A percentile compares a stretch with the other conserved stretches of the same genome.
phyloP scores from a whole-genome alignment of 37 sponge, comb jelly and placozoan species.

The Aplysina aerophoba region DNA sequence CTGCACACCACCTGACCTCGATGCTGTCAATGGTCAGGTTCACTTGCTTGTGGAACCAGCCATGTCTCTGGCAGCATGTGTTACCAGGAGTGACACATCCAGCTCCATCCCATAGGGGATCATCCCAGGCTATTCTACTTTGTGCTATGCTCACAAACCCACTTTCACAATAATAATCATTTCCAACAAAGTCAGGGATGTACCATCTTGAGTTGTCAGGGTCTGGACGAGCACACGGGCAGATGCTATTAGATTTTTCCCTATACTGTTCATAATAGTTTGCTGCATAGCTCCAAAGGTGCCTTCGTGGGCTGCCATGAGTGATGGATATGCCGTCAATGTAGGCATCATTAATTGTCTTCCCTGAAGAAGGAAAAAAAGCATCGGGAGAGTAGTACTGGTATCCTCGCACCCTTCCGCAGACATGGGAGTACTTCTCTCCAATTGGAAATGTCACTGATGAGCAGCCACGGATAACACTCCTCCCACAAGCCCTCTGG shows the following conservation, averaged over 20 bases:
- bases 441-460: background rate
- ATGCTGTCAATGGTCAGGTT: background rate
- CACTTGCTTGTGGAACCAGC: conserved; percentile 23
- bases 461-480: background rate
- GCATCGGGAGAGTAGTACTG: background rate
- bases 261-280: background rate
- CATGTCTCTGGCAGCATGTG: conserved; percentile 10
- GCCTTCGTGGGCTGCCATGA: background rate
- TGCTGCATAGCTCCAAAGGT: background rate
- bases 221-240: conserved; percentile 5
- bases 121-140: conserved; percentile 4
- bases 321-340: conserved; percentile 17
- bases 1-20: background rate
- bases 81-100: conserved; percentile 15
- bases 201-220: background rate
- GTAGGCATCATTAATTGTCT: background rate
- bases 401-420: background rate
- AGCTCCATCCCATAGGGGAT: conserved; percentile 15
- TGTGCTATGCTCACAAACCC: background rate
- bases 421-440: background rate
- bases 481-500: conserved; percentile 12
- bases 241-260: background rate
- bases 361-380: background rate
- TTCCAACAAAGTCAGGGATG: conserved; percentile 10
- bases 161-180: background rate